phyloP scores from a whole-genome alignment of 2,113 vertebrate species.

The Brachyhypopomus gauderio region DNA sequence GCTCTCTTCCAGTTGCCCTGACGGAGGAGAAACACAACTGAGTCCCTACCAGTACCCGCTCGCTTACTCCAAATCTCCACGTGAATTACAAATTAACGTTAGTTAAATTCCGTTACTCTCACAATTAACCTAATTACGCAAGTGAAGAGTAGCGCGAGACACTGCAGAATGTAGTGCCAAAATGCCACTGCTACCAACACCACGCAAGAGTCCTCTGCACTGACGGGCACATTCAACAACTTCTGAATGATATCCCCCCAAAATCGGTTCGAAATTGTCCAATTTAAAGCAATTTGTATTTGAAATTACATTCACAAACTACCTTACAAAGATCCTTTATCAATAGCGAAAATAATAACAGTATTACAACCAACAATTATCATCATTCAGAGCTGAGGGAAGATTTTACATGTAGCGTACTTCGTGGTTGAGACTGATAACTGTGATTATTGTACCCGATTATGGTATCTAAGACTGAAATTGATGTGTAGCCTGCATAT shows the following conservation, averaged over 20 bases:
- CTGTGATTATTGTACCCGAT: slow-evolving; percentile 79
- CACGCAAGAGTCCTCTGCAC: slow-evolving; percentile 63
- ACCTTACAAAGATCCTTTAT: slow-evolving; percentile 77
- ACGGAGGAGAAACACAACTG: slow-evolving; percentile 58
- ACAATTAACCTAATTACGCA: slow-evolving; percentile 71
- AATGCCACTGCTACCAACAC: slow-evolving; percentile 63
- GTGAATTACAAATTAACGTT: slow-evolving; percentile 75
- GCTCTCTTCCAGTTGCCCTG: slow-evolving; percentile 54
- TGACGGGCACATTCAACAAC: slow-evolving; percentile 70
- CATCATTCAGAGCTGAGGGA: slow-evolving; percentile 78
- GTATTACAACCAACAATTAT: slow-evolving; percentile 82
- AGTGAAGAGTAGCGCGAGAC: slow-evolving; percentile 66
- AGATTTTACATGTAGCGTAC: slow-evolving; percentile 75
- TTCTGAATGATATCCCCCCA: slow-evolving; percentile 77
- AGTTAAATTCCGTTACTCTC: slow-evolving; percentile 66
- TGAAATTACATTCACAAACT: slow-evolving; percentile 77
- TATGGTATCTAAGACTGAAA: slow-evolving; percentile 75
- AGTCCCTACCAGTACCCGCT: slow-evolving; percentile 55
- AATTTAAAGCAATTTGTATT: slow-evolving; percentile 80
- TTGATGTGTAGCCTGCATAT: slow-evolving; percentile 45
- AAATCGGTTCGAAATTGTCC: slow-evolving; percentile 75
- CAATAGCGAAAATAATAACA: slow-evolving; percentile 80
- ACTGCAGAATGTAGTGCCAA: slow-evolving; percentile 49
- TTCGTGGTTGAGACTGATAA: slow-evolving; percentile 77
- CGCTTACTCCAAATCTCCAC: slow-evolving; percentile 61